Evolutionary conservation across 2,888 invertebrate species (phyloP), one percentile per base, ranked within the genome.

Genomic region (Melanostoma mellinum): DNA sequence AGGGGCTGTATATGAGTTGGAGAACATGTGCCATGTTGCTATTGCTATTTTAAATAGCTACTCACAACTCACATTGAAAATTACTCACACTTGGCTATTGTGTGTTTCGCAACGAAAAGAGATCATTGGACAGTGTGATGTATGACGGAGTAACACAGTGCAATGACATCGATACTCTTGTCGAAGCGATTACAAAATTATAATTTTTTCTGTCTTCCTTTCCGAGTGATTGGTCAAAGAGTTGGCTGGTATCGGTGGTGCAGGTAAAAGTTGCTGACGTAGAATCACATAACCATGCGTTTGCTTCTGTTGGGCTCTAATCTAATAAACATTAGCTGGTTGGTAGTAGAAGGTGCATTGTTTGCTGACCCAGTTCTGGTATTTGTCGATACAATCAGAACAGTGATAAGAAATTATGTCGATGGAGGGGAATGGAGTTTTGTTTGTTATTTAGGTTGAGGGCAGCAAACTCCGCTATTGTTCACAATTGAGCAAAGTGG

Each of bases 121-220:
- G 50, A 74, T 75, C 67, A 60, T 20, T 50, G 8, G 67, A 46
- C 32, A 46, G 48, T 10, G 44, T 10, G 30, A 4, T 48, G 42
- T 48, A 1, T 35, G 10, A 8, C 35, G 2, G 20, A 3, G 9
- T 53, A 35, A 35, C 33, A 53, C 10, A 50, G 65, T 72, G 60
- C 67, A 73, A 67, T 55, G 73, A 71, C 77, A 69, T 71, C 58
- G 63, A 71, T 69, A 77, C 56, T 53, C 36, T 46, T 53, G 48
- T 58, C 65, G 72, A 40, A 72, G 60, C 10, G 38, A 40, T 69
- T 72, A 77, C 56, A 65, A 77, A 77, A 63, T 20, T 20, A 20
- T 71, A 58, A 68, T 60, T 67, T 40, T 33, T 32, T 50, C 4
- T 9, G 20, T 20, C 20, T 20, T 20, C 1, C 20, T 35, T 61